Evolutionary conservation across 1,140 invertebrate genomes (phyloP), one percentile per base, ranked within the genome.

Genomic region (Venturia canescens): DNA sequence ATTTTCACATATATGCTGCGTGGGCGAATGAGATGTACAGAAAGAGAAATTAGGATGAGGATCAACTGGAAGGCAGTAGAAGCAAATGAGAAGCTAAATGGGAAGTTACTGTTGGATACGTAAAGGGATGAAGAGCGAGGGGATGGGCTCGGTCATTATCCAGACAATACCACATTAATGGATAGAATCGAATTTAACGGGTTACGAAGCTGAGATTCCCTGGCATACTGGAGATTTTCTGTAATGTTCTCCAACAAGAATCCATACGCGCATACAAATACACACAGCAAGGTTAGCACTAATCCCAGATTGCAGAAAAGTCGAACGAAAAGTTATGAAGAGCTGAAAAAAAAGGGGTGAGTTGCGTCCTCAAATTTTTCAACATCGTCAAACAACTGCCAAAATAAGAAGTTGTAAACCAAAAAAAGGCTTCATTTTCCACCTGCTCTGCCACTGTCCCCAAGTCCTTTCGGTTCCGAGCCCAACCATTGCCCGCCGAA

Each of bases 151-250:
- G 85, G 81, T 88, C 88, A 88, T 90, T 90, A 89, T 81, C 83
- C 84, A 80, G 85, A 89, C 88, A 89, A 90, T 90, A 84, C 88
- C 85, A 84, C 86, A 88, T 89, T 89, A 89, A 89, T 86, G 88
- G 87, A 87, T 88, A 85, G 85, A 88, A 90, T 89, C 85, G 86
- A 88, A 89, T 89, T 90, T 87, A 90, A 87, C 87, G 83, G 85
- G 85, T 84, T 86, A 85, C 79, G 80, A 82, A 82, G 83, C 76
- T 77, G 44, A 66, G 50, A 57, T 80, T 63, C 38, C 80, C 75
- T 44, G 44, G 74, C 72, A 23, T 31, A 21, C 3, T 44, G 38
- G 63, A 66, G 70, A 63, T 50, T 44, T 29, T n/a, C 18, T 66
- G 57, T 48, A 27, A 29, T 38, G n/a, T 34, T 77, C 57, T 63